Evolutionary conservation across 2,113 vertebrate species (phyloP), one percentile per base, ranked within the genome.

Genomic region (Oreochromis aureus): DNA sequence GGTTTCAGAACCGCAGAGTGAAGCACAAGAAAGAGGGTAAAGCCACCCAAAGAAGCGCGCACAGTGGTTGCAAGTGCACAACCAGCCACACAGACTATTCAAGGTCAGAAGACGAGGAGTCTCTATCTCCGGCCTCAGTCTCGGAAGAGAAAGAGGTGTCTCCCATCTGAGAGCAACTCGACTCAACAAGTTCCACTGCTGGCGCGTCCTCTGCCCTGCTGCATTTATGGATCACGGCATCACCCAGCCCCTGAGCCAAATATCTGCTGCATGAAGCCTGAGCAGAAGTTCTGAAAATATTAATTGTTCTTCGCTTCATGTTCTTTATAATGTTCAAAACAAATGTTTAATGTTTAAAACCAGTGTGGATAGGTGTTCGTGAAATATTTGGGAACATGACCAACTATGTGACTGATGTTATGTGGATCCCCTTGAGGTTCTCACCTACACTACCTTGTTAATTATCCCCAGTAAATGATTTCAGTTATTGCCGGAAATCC

Each of bases 21-120:
- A 99, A 99, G 89, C 99, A 99, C 96, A 99, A 99, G 97, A 99
- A 99, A 86, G 99, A 99, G 90, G 98, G 98, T 73, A 99, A 99
- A 88, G 97, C 98, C 56, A 95, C 97, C 3, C 98, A 97, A 84
- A 96, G 98, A 86, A 98, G 96, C 93, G 93, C 96, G 32, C 98
- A 98, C 91, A 93, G 96, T 30, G 96, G 97, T 32, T 99, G 99
- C 96, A 99, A 98, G 93, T 99, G 98, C 96, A 89, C 97, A 15
- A 95, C 94, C 15, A 89, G 94, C 82, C 98, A 98, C 92, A 97
- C 97, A 44, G 98, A 98, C 73, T 99, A 98, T 48, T 94, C 98
- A 18, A 94, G 98, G 41, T 99, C 99, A 0, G 98, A 99, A 93
- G 99, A 99, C 30, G 99, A 99, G 85, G 98, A 98, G 87, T 99